A percentile compares a stretch with the other conserved stretches of the same genome.
Evolutionary conservation across 2,113 vertebrate species (phyloP).

Genomic region (Naja naja): DNA sequence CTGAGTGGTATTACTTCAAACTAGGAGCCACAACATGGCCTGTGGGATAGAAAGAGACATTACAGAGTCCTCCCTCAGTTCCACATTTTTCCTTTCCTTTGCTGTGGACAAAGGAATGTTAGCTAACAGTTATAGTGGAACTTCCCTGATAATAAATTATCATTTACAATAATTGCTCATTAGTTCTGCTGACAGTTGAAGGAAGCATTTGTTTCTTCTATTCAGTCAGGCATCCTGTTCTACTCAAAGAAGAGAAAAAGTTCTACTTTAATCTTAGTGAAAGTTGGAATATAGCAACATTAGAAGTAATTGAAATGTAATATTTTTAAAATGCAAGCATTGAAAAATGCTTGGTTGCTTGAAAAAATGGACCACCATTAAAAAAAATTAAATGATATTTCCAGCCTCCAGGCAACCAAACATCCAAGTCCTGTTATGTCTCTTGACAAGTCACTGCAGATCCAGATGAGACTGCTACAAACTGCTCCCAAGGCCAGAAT

Average conservation of each 20-base stretch:
- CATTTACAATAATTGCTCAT: neutral
- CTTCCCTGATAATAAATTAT: neutral
- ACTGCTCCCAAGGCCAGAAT: neutral
- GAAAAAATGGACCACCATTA: neutral
- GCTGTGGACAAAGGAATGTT: neutral
- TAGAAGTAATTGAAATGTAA: neutral
- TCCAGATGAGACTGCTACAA: neutral
- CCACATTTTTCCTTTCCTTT: neutral
- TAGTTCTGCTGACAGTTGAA: neutral
- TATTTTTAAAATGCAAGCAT: neutral
- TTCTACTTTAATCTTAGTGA: neutral
- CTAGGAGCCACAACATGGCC: neutral
- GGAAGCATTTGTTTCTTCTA: neutral
- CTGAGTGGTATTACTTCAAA: neutral
- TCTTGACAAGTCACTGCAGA: neutral
- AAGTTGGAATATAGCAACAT: neutral
- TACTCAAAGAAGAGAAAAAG: neutral
- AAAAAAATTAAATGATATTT: neutral
- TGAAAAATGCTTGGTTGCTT: neutral
- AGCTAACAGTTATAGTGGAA: neutral
- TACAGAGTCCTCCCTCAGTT: neutral
- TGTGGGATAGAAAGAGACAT: neutral
- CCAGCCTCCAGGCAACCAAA: neutral
- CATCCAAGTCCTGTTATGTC: neutral
- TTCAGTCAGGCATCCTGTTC: neutral